These are phyloP conservation scores for Porites australiensis DNA, from an alignment of 64 coral and sea anemone genomes.

Conservation along the genomic window DNA sequence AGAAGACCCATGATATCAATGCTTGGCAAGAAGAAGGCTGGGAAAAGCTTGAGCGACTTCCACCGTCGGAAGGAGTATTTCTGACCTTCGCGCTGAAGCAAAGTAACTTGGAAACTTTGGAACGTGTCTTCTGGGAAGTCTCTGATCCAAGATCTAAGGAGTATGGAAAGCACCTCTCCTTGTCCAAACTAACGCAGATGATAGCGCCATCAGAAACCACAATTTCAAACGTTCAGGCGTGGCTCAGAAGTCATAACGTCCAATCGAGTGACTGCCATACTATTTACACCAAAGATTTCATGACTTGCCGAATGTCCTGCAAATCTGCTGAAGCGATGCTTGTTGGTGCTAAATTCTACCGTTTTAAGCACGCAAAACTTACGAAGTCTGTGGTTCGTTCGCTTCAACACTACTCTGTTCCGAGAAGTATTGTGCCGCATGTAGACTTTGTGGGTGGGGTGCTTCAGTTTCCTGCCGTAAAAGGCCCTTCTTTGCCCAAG, in stretches of 20 bases:
- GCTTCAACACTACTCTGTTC: slow-evolving; percentile 77
- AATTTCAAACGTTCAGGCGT: slow-evolving; percentile 57
- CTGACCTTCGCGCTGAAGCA: slow-evolving; percentile 97
- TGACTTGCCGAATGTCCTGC: slow-evolving; percentile 74
- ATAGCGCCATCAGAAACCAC: slow-evolving; percentile 75
- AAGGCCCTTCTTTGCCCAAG: slow-evolving; percentile 58
- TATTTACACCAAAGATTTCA: slow-evolving; percentile 79
- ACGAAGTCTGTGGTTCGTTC: slow-evolving; percentile 74
- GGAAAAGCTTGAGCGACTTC: slow-evolving; percentile 64
- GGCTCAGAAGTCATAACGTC: slow-evolving; percentile 67
- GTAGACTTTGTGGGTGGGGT: slow-evolving; percentile 96
- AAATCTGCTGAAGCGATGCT: slow-evolving; percentile 74
- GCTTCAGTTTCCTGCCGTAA: slow-evolving; percentile 83
- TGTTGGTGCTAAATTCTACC: slow-evolving; percentile 83
- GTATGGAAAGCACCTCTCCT: slow-evolving; percentile 80
- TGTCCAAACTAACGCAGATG: slow-evolving; percentile 55
- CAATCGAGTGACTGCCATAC: slow-evolving; percentile 52
- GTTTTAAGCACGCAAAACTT: slow-evolving; percentile 79
- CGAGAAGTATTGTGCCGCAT: slow-evolving; percentile 61
- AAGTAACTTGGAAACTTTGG: slow-evolving; percentile 77
- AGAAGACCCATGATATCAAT: slow-evolving; percentile 71
- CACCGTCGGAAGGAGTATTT: slow-evolving; percentile 50
- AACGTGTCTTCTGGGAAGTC: slow-evolving; percentile 86
- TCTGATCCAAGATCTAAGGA: slow-evolving; percentile 74
- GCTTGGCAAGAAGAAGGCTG: slow-evolving; percentile 85